Base-by-base conservation (phyloP, 2,888 invertebrate species). In the Aphidius colemani region DNA sequence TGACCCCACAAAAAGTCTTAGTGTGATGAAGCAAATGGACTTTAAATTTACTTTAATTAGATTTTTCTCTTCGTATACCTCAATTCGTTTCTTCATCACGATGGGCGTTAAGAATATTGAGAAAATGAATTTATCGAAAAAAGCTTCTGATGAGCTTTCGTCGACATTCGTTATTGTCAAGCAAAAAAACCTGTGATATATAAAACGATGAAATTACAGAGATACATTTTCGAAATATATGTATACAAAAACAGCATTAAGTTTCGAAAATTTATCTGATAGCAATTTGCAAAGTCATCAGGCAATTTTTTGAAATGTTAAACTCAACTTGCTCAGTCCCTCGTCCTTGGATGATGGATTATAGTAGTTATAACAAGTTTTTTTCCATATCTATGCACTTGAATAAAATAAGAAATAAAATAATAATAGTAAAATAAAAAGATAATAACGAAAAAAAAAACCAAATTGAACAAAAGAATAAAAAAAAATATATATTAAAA, bases 31-130 rank as follows among this genome's bases (percentile, higher is more conserved):
- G 49, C 50, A 50, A 59, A 59, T 45, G 7, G 59, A 59, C 46
- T 57, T 57, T 46, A 59, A 50, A 59, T 59, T 59, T 41, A 59
- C 41, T 59, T 59, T 50, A 59, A 59, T 59, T 59, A 57, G 46
- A 57, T 57, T 39, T 57, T 57, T 57, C 46, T 48, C 46, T 48
- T 39, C 46, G 39, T 10, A 30, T 30, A 30, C 30, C 30, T 30
- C 30, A 3, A 30, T 30, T 30, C 30, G 30, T 30, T 30, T 46
- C 40, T 30, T 57, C 57, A 45, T 39, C 57, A 46, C 40, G 7
- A 39, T 39, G 13, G 18, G 9, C 7, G 45, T 18, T 44, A 11
- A 6, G 30, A 44, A 56, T 56, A 56, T 56, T 45, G 56, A 8
- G 8, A 18, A 56, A 18, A 56, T 10, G 44, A 18, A 56, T 18